Base-by-base conservation (phyloP, 1,140 invertebrate species). In the Glossosoma conforme region DNA sequence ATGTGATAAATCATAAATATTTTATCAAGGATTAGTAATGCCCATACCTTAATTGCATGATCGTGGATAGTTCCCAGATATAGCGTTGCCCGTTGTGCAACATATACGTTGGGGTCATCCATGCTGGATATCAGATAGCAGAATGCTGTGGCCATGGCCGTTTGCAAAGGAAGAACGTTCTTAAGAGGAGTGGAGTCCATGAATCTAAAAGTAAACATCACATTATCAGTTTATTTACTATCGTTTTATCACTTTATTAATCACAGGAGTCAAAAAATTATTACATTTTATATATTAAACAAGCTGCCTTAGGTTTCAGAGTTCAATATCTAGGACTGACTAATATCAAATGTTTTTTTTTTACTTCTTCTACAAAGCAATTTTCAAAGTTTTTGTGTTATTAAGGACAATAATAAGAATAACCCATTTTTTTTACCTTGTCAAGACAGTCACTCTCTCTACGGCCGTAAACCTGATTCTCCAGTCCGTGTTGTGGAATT, bases 41-140 rank as follows among this genome's bases (percentile, higher is more conserved):
- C n/a, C n/a, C n/a, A n/a, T 68, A 87, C 85, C 62, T 82, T 80
- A 46, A 92, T 79, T 46, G 89, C 85, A 55, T 80, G 81, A 62
- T 94, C 90, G 65, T 97, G 93, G 61, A 99, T 86, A 11, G 93
- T 97, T 58, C 95, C 93, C 22, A 98, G 76, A 65, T 93, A 93
- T 11, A 98, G 76, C 1, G 92, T 90, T 3, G 95, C 86, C 63
- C 93, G 80, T 72, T 98, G 94, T 2, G 93, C 92, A 10, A 98
- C 93, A 60, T 93, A 86, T 24, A 96, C 85, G 69, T 93, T 94
- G 44, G 86, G 84, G 69, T 99, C 97, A 71, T 98, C 93, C 79
- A 98, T 88, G 54, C 92, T 92, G 40, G 91, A 91, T 55, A 99
- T 89, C 18, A 98, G 77, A 68, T 97, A 95, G 69, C 93, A 98